phyloP scores from a whole-genome alignment of 2,888 invertebrate genomes.

The Andrena minutula region DNA sequence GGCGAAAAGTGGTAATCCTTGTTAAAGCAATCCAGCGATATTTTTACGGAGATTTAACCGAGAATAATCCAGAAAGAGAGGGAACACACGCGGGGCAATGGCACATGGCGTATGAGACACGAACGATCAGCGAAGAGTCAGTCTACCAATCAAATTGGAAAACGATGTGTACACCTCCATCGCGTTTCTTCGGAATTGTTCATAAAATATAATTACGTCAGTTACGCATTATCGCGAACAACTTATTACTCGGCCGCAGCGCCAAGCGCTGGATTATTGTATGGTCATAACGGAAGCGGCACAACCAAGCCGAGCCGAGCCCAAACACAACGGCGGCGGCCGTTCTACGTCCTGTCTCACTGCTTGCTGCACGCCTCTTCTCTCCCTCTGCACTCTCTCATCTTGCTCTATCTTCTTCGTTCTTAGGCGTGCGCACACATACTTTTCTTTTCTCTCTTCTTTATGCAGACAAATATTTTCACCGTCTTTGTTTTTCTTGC shows the following conservation, averaged over 20 bases:
- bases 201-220: conserved; percentile 46
- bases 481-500: conserved; percentile 52
- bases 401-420: conserved; percentile 47
- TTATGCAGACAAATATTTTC: conserved; percentile 44
- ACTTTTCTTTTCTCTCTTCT: conserved; percentile 43
- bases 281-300: conserved; percentile 77
- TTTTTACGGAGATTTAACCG: conserved; percentile 36
- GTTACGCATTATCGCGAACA: conserved; percentile 52
- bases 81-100: conserved; percentile 75
- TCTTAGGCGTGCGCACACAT: conserved; percentile 60
- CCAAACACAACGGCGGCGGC: conserved; percentile 72
- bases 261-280: conserved; percentile 75
- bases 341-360: conserved; percentile 71
- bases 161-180: conserved; percentile 71
- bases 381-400: conserved; percentile 48
- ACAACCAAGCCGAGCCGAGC: conserved; percentile 72
- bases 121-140: conserved; percentile 40
- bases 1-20: conserved; percentile 34
- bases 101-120: conserved; percentile 77
- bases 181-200: conserved; percentile 45
- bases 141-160: conserved; percentile 69
- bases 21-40: conserved; percentile 32
- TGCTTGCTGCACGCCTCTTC: conserved; percentile 64
- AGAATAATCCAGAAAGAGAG: conserved; percentile 61
- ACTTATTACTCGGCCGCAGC: conserved; percentile 61